A percentile compares a stretch with the other conserved stretches of the same genome.
Evolutionary conservation across 35 echinoderm and acorn worm species (phyloP).

Genomic region (Ptychodera flava): DNA sequence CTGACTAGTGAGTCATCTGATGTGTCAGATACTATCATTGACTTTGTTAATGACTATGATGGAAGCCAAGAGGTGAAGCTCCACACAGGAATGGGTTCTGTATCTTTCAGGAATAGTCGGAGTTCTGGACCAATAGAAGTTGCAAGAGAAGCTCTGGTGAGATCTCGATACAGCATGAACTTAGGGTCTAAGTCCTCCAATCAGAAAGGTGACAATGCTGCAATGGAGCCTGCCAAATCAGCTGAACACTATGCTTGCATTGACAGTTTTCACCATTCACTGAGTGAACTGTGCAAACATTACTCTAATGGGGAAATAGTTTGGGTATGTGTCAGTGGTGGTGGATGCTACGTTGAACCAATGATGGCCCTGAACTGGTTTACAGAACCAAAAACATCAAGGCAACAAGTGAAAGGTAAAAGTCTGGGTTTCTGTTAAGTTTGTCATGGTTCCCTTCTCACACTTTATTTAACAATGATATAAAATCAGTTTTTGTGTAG

Average conservation of each 20-base stretch:
- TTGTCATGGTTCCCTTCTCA: no score
- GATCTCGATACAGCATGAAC: neutral
- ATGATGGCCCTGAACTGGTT: conserved; percentile 74
- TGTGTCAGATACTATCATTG: conserved; percentile 40
- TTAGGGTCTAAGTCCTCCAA: neutral
- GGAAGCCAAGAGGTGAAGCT: neutral
- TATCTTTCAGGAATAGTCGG: neutral
- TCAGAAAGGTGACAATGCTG: neutral
- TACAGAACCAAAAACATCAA: conserved; percentile 14
- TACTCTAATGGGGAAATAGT: conserved; percentile 28
- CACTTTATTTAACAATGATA: no score
- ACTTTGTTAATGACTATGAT: conserved; percentile 24
- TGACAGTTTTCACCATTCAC: neutral
- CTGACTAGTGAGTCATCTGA: conserved; percentile 32
- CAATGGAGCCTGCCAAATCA: neutral
- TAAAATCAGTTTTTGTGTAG: no score
- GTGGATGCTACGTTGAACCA: conserved; percentile 65
- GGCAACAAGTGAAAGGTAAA: no score
- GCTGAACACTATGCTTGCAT: neutral
- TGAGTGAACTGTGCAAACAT: neutral
- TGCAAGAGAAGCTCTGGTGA: neutral
- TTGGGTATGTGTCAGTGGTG: conserved; percentile 81
- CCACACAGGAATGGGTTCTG: conserved; percentile 5
- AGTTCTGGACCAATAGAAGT: neutral
- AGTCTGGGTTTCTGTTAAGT: no score